A percentile compares a stretch with the other conserved stretches of the same genome.
Conservation (phyloP, 2,113 vertebrate genomes). For the Chloebia gouldiae region DNA sequence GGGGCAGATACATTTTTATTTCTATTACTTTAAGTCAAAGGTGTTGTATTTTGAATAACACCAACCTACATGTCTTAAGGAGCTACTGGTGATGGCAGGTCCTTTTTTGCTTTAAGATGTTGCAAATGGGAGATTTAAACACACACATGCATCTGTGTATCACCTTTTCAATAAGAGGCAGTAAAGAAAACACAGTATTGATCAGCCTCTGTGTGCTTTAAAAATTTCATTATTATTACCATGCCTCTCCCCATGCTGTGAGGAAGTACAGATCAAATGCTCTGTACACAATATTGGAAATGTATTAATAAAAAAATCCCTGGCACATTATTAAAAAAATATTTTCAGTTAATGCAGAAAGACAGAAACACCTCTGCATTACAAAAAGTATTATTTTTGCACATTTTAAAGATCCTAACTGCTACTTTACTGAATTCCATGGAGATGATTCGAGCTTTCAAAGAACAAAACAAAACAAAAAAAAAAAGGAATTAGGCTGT, state of each 20-base stretch:
- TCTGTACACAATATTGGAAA: background rate
- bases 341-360: constrained; percentile 41
- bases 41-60: background rate
- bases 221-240: background rate
- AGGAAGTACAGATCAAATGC: background rate
- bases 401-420: background rate
- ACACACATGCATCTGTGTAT: background rate
- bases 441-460: constrained; percentile 4
- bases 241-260: background rate
- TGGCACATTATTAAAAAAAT: constrained; percentile 21
- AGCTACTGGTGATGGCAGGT: background rate
- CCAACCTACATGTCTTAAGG: background rate
- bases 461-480: background rate
- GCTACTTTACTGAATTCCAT: background rate
- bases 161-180: background rate
- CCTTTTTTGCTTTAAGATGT: background rate
- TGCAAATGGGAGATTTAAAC: background rate
- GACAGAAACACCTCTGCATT: background rate
- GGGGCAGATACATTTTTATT: background rate
- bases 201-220: background rate
- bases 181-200: background rate
- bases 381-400: constrained; percentile 1
- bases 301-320: background rate
- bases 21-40: background rate
- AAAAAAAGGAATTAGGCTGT: background rate